A percentile compares a stretch with the other conserved stretches of the same genome.
Conservation (phyloP, 2,888 invertebrate species). For the Ctenicera cuprea region DNA sequence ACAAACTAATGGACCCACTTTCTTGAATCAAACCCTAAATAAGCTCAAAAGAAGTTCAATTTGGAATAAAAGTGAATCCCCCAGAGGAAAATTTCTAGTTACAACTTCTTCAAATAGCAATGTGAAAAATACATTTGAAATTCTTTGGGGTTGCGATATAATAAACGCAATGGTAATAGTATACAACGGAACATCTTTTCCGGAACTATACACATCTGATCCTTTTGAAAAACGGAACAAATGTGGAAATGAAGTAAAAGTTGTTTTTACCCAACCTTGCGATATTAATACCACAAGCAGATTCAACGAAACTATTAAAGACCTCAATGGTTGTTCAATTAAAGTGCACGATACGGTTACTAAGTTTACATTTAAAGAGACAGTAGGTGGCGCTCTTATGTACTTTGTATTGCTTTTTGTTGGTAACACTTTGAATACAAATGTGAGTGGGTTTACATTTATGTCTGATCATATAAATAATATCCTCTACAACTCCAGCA, state of each 20-base stretch:
- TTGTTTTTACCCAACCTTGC: background rate
- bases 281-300: background rate
- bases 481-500: too few species aligned
- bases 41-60: background rate
- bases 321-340: background rate
- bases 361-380: too few species aligned
- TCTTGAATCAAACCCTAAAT: background rate
- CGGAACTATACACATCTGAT: background rate
- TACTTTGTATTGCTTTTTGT: too few species aligned
- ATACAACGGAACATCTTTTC: background rate
- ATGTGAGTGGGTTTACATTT: too few species aligned
- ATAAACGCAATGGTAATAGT: background rate
- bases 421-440: too few species aligned
- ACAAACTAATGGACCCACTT: background rate
- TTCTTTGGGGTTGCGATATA: slow-evolving; percentile 2
- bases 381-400: too few species aligned
- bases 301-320: background rate
- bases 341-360: too few species aligned
- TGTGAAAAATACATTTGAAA: background rate
- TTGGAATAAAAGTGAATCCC: slow-evolving; percentile 6
- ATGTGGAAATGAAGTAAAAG: background rate
- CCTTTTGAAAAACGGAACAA: background rate
- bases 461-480: too few species aligned
- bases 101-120: background rate
- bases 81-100: background rate